Evolutionary conservation across 2,113 vertebrate genomes (phyloP).

Genomic region (Camelus dromedarius): DNA sequence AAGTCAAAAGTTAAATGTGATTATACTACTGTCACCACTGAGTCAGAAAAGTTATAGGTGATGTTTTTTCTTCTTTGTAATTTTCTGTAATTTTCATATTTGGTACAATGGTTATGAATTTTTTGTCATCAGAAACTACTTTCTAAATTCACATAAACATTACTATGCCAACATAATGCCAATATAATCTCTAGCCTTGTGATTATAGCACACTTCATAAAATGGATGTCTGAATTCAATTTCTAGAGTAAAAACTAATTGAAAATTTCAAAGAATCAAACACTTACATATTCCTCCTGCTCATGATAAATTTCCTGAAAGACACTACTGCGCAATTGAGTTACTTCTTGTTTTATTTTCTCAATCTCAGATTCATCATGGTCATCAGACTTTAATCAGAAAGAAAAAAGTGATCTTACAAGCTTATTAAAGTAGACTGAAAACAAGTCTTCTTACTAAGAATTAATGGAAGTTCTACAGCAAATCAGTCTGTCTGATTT

Average conservation of each 20-base stretch:
- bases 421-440: conserved; percentile 48
- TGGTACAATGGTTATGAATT: conserved; percentile 12
- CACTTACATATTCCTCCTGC: conserved; percentile 91
- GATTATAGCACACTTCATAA: conserved; percentile 28
- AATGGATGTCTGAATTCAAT: conserved; percentile 22
- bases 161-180: neutral
- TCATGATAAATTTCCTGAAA: conserved; percentile 89
- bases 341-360: conserved; percentile 89
- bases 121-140: conserved; percentile 46
- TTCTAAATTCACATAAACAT: conserved; percentile 54
- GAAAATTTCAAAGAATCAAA: conserved; percentile 33
- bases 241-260: conserved; percentile 50
- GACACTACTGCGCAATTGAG: conserved; percentile 83
- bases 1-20: conserved; percentile 7
- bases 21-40: conserved; percentile 1
- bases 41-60: neutral
- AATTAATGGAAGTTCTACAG: neutral
- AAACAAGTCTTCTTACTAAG: conserved; percentile 47
- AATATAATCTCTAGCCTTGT: neutral
- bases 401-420: conserved; percentile 50
- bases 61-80: conserved; percentile 6
- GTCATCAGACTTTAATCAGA: conserved; percentile 85
- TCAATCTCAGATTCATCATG: conserved; percentile 85
- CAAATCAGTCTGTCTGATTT: neutral
- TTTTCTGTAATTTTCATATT: conserved; percentile 42